phyloP scores from a whole-genome alignment of 2,113 vertebrate species.

The Clinocottus analis region DNA sequence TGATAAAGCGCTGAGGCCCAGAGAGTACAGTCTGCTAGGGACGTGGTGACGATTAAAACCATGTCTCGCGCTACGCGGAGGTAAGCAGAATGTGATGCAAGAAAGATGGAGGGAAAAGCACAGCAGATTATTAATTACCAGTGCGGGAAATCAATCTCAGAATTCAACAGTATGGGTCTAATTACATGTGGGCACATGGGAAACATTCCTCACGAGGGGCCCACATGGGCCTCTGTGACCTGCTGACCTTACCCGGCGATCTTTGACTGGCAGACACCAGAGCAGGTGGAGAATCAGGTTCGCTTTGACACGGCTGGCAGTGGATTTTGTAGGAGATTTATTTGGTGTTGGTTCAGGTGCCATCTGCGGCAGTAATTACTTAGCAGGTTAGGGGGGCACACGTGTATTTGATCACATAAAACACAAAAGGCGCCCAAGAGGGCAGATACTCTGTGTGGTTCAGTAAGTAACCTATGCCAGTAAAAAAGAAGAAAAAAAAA shows the following conservation, averaged over 20 bases:
- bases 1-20: slow-evolving; percentile 12
- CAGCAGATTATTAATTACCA: not conserved
- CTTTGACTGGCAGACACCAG: slow-evolving; percentile 54
- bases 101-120: not conserved
- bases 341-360: slow-evolving; percentile 57
- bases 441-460: not conserved
- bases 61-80: not conserved
- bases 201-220: slow-evolving; percentile 40
- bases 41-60: not conserved
- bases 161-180: slow-evolving; percentile 35
- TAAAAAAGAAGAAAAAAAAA: slow-evolving; percentile 35
- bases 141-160: not conserved
- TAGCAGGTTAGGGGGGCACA: slow-evolving; percentile 38
- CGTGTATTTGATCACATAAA: slow-evolving; percentile 70
- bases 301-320: not conserved
- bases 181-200: slow-evolving; percentile 30
- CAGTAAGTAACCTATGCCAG: not conserved
- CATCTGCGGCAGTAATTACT: slow-evolving; percentile 63
- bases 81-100: not conserved
- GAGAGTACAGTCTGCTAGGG: not conserved
- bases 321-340: slow-evolving; percentile 48
- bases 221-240: not conserved
- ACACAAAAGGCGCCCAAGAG: slow-evolving; percentile 23
- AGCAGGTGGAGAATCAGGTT: slow-evolving; percentile 64
- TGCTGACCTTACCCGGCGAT: slow-evolving; percentile 38